Base-by-base conservation (phyloP, 2,888 invertebrate genomes). In the Drosophila fungiperda region DNA sequence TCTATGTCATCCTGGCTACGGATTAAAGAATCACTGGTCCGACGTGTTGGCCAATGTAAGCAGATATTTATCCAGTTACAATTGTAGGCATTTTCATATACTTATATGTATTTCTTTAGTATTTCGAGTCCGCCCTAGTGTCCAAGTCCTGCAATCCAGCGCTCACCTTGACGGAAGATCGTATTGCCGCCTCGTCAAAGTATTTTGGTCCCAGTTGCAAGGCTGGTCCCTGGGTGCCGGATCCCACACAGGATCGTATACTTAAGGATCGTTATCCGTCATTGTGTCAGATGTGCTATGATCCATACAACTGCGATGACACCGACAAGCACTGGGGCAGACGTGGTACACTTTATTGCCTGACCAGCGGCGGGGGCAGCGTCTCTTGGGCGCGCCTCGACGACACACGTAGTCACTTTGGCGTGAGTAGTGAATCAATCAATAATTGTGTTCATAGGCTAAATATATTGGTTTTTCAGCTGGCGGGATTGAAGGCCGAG, bases 201-300 rank as follows among this genome's bases (percentile, higher is more conserved):
- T 97, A 95, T 93, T 98, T 98, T 93, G 94, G 95, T 5, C 94
- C 95, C 23, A 96, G 97, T 33, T 99, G 98, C 92, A 97, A 97
- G 78, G 96, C 98, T 0, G 98, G 98, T 0, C 95, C 96, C 0
- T 98, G 97, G 97, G 95, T 96, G 0, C 94, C 95, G 0, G 96
- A 97, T 90, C 92, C 93, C 0, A 80, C 91, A 0, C 93, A 95
- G 35, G 97, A 97, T 83, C 92, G 92, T 3, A 92, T 95, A 82
- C 93, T 97, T 0, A 97, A 96, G 91, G 90, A 87, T 6, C 95
- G 94, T 59, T 97, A 97, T 92, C 94, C 94, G 0, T 95, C 96
- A 5, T 93, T 98, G 0, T 98, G 97, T 85, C 94, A 94, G 4
- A 94, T 96, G 5, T 98, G 98, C 89, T 94, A 95, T 57, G 94